phyloP scores from a whole-genome alignment of 2,888 invertebrate species.

The Achlya flavicornis region DNA sequence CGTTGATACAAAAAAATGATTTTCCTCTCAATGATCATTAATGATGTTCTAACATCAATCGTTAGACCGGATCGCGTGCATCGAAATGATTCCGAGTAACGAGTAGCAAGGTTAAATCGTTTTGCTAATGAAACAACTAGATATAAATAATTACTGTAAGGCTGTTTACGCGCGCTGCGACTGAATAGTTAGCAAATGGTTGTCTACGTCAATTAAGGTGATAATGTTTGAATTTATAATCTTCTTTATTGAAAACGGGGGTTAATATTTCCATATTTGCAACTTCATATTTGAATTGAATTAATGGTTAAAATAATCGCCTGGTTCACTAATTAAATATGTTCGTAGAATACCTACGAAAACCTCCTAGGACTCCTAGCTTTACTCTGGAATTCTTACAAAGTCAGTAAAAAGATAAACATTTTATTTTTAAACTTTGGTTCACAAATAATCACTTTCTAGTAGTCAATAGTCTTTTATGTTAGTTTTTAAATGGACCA shows the following conservation, averaged over 20 bases:
- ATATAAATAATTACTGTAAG: slow-evolving; percentile 7
- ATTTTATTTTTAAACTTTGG: too few relatives aligned
- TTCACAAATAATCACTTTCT: too few relatives aligned
- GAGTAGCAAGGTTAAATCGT: slow-evolving; percentile 28
- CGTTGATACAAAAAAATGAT: background rate
- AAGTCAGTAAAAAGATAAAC: too few relatives aligned
- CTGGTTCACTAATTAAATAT: too few relatives aligned
- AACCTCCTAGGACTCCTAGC: too few relatives aligned
- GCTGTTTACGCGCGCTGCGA: background rate
- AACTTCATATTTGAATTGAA: too few relatives aligned
- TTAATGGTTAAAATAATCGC: too few relatives aligned
- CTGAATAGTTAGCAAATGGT: background rate
- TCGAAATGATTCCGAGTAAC: slow-evolving; percentile 22
- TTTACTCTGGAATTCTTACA: too few relatives aligned
- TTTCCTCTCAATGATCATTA: slow-evolving; percentile 1
- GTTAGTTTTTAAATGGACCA: too few relatives aligned
- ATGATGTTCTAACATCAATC: slow-evolving; percentile 3
- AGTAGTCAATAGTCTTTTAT: too few relatives aligned
- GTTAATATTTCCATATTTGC: too few relatives aligned
- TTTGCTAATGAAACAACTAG: slow-evolving; percentile 33
- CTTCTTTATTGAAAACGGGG: background rate
- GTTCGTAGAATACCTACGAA: too few relatives aligned
- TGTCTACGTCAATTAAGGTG: background rate
- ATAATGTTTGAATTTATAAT: background rate
- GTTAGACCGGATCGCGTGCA: slow-evolving; percentile 22